Evolutionary conservation across 2,113 vertebrate genomes (phyloP).

Genomic region (Orcinus orca): DNA sequence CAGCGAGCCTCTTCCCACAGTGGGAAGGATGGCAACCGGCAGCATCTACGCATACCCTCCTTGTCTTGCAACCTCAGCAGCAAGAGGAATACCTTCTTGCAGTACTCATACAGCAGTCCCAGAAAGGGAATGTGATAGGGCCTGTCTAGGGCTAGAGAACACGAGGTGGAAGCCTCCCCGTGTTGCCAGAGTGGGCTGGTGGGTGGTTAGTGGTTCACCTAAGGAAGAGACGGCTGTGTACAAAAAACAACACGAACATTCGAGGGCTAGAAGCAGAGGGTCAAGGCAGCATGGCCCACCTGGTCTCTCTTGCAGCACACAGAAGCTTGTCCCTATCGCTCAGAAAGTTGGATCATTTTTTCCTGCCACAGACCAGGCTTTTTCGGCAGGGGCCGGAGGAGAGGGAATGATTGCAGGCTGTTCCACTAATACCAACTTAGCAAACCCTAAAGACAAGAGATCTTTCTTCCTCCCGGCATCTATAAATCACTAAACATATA

Average conservation of each 20-base stretch:
- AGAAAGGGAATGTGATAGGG: neutral
- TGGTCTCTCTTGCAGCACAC: neutral
- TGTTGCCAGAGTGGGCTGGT: neutral
- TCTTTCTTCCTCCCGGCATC: neutral
- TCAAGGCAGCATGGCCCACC: neutral
- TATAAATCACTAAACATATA: neutral
- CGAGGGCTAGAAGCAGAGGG: neutral
- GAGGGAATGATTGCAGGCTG: too few relatives aligned
- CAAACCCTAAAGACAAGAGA: neutral
- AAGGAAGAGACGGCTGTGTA: neutral
- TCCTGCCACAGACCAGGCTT: neutral
- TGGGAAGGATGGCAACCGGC: neutral
- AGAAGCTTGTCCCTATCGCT: neutral
- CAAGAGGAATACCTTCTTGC: neutral
- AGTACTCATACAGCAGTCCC: neutral
- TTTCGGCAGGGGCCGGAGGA: fast-evolving
- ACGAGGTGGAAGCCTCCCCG: neutral
- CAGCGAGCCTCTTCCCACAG: neutral
- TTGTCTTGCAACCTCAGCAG: neutral
- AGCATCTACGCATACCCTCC: neutral
- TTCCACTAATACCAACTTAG: neutral
- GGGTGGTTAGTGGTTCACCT: neutral
- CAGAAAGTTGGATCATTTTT: neutral
- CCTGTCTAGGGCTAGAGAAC: neutral
- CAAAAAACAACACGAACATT: neutral